Conservation (phyloP, 2,113 vertebrate genomes). For the Pseudolaguvia tuberculata region DNA sequence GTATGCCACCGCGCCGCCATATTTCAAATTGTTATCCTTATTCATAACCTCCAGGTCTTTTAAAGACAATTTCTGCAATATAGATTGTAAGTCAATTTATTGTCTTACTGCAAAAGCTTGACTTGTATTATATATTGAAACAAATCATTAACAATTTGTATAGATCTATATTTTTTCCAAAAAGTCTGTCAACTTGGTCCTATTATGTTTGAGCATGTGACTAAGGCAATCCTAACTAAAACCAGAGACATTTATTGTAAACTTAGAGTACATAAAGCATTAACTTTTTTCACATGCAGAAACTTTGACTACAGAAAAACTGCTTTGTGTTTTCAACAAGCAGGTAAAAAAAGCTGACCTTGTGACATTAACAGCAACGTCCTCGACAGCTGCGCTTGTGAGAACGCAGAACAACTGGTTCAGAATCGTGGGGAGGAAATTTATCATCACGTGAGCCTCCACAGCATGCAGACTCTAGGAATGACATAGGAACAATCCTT, state of each 20-base stretch:
- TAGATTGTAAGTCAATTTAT: not conserved
- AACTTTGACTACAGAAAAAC: not conserved
- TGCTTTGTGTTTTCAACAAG: not conserved
- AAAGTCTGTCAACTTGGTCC: no score
- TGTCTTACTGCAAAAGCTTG: not conserved
- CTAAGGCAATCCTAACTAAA: no score
- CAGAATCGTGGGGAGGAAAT: constrained; percentile 91
- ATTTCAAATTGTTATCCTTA: not conserved
- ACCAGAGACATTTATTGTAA: no score
- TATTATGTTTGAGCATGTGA: no score
- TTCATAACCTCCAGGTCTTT: not conserved
- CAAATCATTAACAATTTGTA: no score
- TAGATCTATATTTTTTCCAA: no score
- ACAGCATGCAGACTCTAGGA: constrained; percentile 89
- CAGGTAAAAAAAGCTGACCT: constrained; percentile 67
- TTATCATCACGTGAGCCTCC: constrained; percentile 95
- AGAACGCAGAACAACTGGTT: constrained; percentile 97
- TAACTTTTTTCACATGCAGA: not conserved
- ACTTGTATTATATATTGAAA: no score
- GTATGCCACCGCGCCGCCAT: no score
- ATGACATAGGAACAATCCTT: not conserved
- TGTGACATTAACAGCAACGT: constrained; percentile 95
- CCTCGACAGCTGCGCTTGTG: constrained; percentile 84
- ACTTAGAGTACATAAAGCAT: no score
- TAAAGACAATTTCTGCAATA: not conserved